Conservation (phyloP, 2,888 invertebrate species). For the Heliconius ismenius region DNA sequence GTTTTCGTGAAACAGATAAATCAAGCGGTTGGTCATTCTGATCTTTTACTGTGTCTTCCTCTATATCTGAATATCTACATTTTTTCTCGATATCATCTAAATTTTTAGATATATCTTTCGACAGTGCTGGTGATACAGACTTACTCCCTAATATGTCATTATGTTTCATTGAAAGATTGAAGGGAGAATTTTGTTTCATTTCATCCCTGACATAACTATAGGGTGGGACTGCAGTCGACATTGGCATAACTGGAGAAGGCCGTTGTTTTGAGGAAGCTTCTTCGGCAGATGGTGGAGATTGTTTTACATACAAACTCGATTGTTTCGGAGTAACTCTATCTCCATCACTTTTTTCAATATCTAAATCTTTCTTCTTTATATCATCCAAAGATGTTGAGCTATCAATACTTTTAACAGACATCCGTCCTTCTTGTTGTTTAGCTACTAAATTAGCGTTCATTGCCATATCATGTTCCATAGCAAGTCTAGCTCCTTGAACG, state of each 20-base stretch:
- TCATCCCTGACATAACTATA: constrained; percentile 67
- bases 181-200: constrained; percentile 67
- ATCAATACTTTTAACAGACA: constrained; percentile 75
- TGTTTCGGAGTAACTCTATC: constrained; percentile 82
- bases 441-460: constrained; percentile 79
- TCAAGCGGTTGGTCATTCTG: constrained; percentile 87
- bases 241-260: constrained; percentile 85
- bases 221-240: constrained; percentile 63
- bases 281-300: constrained; percentile 85
- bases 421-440: constrained; percentile 74
- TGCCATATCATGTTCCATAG: constrained; percentile 78
- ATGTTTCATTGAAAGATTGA: constrained; percentile 63
- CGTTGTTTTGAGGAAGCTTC: constrained; percentile 84
- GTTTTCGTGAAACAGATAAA: constrained; percentile 84
- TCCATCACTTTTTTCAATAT: constrained; percentile 63
- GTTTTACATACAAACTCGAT: constrained; percentile 74
- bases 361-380: constrained; percentile 65
- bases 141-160: constrained; percentile 60
- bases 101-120: constrained; percentile 70
- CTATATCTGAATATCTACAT: constrained; percentile 66
- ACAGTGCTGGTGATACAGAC: constrained; percentile 57
- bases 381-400: constrained; percentile 73
- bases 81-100: constrained; percentile 60
- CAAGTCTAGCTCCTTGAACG: constrained; percentile 77
- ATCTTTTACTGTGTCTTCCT: constrained; percentile 70